Evolutionary conservation across 2,888 invertebrate genomes (phyloP).

Genomic region (Latrodectus elegans): DNA sequence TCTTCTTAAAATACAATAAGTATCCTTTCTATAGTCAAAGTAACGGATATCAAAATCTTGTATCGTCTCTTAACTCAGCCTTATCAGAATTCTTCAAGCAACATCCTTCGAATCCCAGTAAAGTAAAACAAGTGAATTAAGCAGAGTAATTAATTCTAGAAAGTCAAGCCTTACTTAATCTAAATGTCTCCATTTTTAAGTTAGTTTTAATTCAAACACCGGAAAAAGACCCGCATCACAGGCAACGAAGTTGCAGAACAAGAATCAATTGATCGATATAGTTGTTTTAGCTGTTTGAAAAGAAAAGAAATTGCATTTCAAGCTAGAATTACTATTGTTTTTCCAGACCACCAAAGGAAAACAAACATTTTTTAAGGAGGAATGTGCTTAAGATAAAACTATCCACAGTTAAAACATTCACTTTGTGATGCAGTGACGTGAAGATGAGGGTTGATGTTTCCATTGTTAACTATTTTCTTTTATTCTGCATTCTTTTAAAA

Average conservation of each 20-base stretch:
- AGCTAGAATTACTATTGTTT: neutral
- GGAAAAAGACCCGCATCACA: neutral
- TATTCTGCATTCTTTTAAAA: too few species aligned
- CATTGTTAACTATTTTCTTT: too few species aligned
- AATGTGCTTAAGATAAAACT: too few species aligned
- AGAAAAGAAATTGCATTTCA: neutral
- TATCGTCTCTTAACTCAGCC: too few species aligned
- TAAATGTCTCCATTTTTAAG: neutral
- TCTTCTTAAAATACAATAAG: too few species aligned
- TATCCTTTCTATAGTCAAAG: too few species aligned
- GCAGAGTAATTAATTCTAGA: neutral
- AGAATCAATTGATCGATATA: conserved; percentile 2
- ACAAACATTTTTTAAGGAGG: too few species aligned
- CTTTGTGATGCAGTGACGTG: too few species aligned
- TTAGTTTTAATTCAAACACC: neutral
- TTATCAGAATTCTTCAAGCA: neutral
- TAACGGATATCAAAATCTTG: too few species aligned
- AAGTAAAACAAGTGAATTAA: neutral
- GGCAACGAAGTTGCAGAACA: neutral
- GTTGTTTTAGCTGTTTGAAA: neutral
- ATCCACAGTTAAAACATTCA: too few species aligned
- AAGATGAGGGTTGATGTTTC: too few species aligned
- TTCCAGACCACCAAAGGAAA: neutral
- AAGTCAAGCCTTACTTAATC: neutral
- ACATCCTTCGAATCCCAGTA: neutral